phyloP scores from a whole-genome alignment of 30 jellyfish, hydroid and myxozoan genomes.

The Aurelia coerulea region DNA sequence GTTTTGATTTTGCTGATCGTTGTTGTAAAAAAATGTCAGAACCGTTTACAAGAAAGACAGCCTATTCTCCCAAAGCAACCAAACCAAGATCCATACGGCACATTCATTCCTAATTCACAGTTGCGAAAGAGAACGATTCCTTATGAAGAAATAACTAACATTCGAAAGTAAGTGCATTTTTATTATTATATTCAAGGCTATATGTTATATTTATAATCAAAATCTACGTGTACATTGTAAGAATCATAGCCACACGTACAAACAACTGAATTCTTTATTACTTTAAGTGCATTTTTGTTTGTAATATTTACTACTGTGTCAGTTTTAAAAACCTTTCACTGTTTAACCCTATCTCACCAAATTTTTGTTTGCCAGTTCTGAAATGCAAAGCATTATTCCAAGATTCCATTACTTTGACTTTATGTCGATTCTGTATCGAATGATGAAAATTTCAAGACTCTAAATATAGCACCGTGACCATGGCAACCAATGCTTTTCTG shows the following conservation, averaged over 20 bases:
- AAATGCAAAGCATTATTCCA: not conserved
- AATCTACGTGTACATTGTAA: too few species aligned
- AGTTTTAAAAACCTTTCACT: too few species aligned
- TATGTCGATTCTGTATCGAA: too few species aligned
- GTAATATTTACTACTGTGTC: not conserved
- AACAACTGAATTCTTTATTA: too few species aligned
- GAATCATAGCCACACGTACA: too few species aligned
- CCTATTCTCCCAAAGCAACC: not conserved
- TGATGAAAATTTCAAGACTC: too few species aligned
- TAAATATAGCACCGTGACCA: too few species aligned
- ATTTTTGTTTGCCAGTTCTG: not conserved
- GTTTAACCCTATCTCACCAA: too few species aligned
- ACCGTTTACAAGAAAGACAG: not conserved
- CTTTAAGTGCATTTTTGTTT: not conserved
- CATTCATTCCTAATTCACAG: slow-evolving; percentile 5
- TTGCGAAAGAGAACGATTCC: slow-evolving; percentile 13
- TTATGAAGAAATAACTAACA: slow-evolving; percentile 10
- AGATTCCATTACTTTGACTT: not conserved
- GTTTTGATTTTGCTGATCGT: too few species aligned
- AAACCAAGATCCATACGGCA: slow-evolving; percentile 1
- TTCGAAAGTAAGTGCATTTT: not conserved
- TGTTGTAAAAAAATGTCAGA: not conserved
- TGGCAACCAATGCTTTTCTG: too few species aligned
- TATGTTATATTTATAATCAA: too few species aligned
- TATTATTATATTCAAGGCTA: not conserved